These are phyloP conservation scores for Dreissena rostriformis DNA, from an alignment of 1,140 invertebrate genomes.

Conservation along the genomic window DNA sequence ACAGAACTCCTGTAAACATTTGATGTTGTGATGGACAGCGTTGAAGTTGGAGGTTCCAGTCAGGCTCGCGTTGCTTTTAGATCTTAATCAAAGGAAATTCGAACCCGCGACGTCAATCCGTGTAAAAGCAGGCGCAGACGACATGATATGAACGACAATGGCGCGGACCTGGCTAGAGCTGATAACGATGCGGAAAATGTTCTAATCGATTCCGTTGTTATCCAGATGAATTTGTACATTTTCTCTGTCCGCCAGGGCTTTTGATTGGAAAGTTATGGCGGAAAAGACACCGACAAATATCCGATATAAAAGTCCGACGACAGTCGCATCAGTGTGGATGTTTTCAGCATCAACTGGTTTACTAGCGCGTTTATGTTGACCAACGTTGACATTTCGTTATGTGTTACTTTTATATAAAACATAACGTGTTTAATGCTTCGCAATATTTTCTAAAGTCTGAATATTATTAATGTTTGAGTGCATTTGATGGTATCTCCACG, in stretches of 20 bases:
- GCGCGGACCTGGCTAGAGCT: neutral
- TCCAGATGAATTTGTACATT: slow-evolving; percentile 8
- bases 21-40: too few species aligned
- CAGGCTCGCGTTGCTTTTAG: neutral
- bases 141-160: slow-evolving; percentile 23
- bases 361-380: too few species aligned
- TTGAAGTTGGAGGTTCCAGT: too few species aligned
- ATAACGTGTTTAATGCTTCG: too few species aligned
- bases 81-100: slow-evolving; percentile 23
- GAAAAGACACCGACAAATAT: slow-evolving; percentile 42
- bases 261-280: slow-evolving; percentile 3
- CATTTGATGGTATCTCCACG: too few species aligned
- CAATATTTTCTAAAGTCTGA: neutral
- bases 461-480: too few species aligned
- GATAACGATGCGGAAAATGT: slow-evolving; percentile 5
- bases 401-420: too few species aligned
- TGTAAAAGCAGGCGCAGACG: neutral
- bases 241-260: slow-evolving; percentile 26
- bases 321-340: slow-evolving; percentile 4
- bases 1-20: too few species aligned
- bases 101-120: slow-evolving; percentile 20
- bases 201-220: neutral
- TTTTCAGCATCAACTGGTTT: slow-evolving; percentile 2
- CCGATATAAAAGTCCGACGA: slow-evolving; percentile 1
- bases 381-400: too few species aligned